Conservation (phyloP, 2,797 vertebrate genomes). For the Carapus acus region DNA sequence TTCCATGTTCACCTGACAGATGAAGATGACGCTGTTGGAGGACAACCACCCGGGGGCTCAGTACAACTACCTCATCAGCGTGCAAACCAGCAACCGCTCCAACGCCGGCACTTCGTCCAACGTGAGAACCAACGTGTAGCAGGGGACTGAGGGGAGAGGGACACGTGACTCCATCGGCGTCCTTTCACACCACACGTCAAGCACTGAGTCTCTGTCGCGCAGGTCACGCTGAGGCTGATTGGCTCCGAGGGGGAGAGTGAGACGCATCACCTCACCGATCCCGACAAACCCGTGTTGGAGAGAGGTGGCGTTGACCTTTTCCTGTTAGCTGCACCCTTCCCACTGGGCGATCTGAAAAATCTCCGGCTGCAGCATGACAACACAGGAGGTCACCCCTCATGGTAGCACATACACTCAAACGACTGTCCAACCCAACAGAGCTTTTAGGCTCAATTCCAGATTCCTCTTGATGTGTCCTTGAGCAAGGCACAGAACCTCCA, state of each 20-base stretch:
- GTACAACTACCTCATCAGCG: constrained; percentile 75
- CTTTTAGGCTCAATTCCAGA: no score
- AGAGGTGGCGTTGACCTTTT: constrained; percentile 78
- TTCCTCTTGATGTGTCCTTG: no score
- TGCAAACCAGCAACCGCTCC: constrained; percentile 78
- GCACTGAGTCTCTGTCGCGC: constrained; percentile 5
- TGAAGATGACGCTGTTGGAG: constrained; percentile 76
- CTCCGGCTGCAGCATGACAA: constrained; percentile 79
- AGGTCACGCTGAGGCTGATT: constrained; percentile 71
- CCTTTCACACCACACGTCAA: neutral
- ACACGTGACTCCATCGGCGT: no score
- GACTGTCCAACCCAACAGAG: no score
- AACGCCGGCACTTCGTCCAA: constrained; percentile 76
- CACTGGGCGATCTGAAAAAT: constrained; percentile 73
- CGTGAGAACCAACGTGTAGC: no score
- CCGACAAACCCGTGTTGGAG: constrained; percentile 74
- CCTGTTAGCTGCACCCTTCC: constrained; percentile 69
- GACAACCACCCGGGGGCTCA: constrained; percentile 74
- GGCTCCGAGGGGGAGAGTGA: constrained; percentile 74
- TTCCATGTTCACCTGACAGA: constrained; percentile 57
- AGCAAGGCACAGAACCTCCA: no score
- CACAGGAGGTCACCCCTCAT: constrained; percentile 71
- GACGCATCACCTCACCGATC: constrained; percentile 69
- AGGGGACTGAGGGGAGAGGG: no score
- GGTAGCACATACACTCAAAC: constrained; percentile 52